These are phyloP conservation scores for Norana najaformis DNA, from an alignment of 2,888 invertebrate species.

Conservation along the genomic window DNA sequence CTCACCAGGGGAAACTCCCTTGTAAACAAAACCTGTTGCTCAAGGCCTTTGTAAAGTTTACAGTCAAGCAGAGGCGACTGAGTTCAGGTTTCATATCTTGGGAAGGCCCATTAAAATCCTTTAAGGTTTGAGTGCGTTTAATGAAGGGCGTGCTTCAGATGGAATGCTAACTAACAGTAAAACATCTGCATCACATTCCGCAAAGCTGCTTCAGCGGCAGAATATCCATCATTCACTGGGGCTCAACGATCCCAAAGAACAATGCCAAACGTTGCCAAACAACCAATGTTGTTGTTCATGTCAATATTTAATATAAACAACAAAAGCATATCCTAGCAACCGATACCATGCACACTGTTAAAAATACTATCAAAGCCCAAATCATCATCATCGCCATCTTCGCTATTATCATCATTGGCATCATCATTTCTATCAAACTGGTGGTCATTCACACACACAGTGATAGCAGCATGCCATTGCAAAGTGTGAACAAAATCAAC, in stretches of 20 bases:
- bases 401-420: neutral
- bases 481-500: neutral
- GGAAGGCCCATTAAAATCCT: no score
- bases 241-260: neutral
- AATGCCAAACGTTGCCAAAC: no score
- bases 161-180: neutral
- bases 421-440: neutral
- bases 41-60: no score
- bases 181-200: neutral
- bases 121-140: neutral
- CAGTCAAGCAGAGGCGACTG: no score
- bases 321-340: neutral
- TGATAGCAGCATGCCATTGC: neutral
- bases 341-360: neutral
- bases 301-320: neutral
- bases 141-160: no score
- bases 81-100: no score
- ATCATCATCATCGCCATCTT: neutral
- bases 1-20: no score
- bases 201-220: neutral
- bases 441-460: neutral
- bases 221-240: neutral
- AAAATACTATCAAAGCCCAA: neutral
- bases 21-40: no score
- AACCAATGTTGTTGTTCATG: neutral